Base-by-base conservation (phyloP, 2,797 vertebrate species). In the Pelobates cultripes region DNA sequence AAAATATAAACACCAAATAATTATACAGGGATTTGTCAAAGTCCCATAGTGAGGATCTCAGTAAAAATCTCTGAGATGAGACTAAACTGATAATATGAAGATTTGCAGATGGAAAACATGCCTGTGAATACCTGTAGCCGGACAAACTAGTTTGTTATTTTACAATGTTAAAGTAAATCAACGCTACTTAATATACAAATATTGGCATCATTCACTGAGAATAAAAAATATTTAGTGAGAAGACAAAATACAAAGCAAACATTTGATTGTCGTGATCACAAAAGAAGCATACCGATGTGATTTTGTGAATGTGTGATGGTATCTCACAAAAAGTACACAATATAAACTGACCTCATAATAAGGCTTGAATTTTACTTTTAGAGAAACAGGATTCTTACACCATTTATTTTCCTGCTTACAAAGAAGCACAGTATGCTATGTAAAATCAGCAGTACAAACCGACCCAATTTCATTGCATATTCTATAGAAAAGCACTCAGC, bases 351-450 rank as follows among this genome's bases (percentile, higher is more conserved):
- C 61, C 13, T 66, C n/a, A 75, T 75, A 75, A 43, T 13, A 75
- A 15, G 15, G 73, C 61, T 45, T 47, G n/a, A 63, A 76, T 76
- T 63, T 76, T 45, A 47, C 61, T 47, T 76, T 76, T 66, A 66
- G 43, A 43, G 55, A 76, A 76, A 76, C 13, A 15, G 13, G 40
- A 3, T 60, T 57, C 71, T 72, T 47, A 76, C n/a, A 47, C 43
- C 61, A 66, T 43, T 66, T 47, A 76, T 76, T 76, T 76, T 41
- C 10, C 43, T 40, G 60, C 74, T 45, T 66, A 66, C 74, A 76
- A 76, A 76, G 61, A 64, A 61, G 42, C 61, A 76, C 74, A 76
- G 74, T 66, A 42, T 64, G 61, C 43, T 76, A 76, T 43, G 61
- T n/a, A 76, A 66, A 76, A 76, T 66, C 60, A 76, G 61, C 14